Base-by-base conservation (phyloP, 1,140 invertebrate genomes). In the Thaumetopoea pityocampa region DNA sequence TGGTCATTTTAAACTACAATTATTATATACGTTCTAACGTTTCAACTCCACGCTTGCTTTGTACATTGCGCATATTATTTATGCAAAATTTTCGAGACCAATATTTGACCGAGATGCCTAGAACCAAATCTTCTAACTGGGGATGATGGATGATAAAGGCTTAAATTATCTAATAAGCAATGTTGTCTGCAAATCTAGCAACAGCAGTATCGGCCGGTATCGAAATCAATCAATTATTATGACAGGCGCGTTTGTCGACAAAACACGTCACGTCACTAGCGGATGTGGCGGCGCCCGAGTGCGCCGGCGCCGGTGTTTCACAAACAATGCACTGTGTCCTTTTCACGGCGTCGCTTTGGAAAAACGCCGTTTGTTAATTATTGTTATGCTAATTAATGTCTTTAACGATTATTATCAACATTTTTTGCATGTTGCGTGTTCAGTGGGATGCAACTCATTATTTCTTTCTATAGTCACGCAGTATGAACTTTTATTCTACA, bases 271-370 rank as follows among this genome's bases (percentile, higher is more conserved):
- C 73, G 60, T 53, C 72, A 72, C 69, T 81, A 79, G 68, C 77
- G 74, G 74, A 81, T 74, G 72, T 59, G 57, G 33, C 43, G 58
- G 56, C 70, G 72, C 64, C 73, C 60, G 52, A 35, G 35, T 44
- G 48, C 58, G 22, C 33, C 17, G 67, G 68, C 67, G 71, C 69
- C 69, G 48, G 33, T 32, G 42, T 60, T 54, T 67, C 53, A 63
- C 73, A 72, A 78, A 81, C 78, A 82, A 82, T 76, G 69, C 38
- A 46, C 9, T 58, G 36, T 60, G 58, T 79, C 66, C 62, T 67
- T 62, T 64, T 50, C 58, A 53, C 58, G 32, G 7, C 24, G 44
- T 45, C 46, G 57, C 51, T 62, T 69, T 64, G 52, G 61, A 65
- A 70, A 77, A 72, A 58, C 47, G 52, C 56, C 52, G 56, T 58